Conservation (phyloP, 2,888 invertebrate genomes). For the Amorpha juglandis region DNA sequence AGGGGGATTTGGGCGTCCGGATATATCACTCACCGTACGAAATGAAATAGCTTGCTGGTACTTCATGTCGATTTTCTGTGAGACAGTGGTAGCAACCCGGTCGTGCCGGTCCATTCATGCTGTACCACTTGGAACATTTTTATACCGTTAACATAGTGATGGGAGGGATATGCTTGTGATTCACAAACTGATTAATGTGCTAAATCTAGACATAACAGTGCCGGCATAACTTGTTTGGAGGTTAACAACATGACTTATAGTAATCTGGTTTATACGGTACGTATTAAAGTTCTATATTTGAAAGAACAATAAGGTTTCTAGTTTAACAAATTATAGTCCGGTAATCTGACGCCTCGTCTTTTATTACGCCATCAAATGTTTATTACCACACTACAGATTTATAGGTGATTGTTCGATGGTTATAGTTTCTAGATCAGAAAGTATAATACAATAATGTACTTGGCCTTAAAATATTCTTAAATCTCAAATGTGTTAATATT, state of each 20-base stretch:
- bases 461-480: not conserved
- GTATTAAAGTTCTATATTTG: not conserved
- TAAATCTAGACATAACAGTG: not conserved
- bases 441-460: not conserved
- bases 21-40: no score
- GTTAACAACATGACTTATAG: not conserved
- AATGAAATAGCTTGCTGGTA: no score
- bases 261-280: not conserved
- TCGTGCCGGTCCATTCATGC: no score
- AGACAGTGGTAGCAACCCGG: no score
- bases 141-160: not conserved
- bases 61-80: no score
- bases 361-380: slow-evolving; percentile 3
- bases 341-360: not conserved
- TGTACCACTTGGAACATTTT: not conserved
- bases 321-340: not conserved
- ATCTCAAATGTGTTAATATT: not conserved
- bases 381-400: not conserved
- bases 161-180: not conserved
- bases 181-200: not conserved
- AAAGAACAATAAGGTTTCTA: not conserved
- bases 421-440: slow-evolving; percentile 2
- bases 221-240: not conserved
- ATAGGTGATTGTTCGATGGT: not conserved
- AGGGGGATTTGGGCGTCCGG: no score